Evolutionary conservation across 2,888 invertebrate genomes (phyloP), one percentile per base, ranked within the genome.

Genomic region (Myathropa florea): DNA sequence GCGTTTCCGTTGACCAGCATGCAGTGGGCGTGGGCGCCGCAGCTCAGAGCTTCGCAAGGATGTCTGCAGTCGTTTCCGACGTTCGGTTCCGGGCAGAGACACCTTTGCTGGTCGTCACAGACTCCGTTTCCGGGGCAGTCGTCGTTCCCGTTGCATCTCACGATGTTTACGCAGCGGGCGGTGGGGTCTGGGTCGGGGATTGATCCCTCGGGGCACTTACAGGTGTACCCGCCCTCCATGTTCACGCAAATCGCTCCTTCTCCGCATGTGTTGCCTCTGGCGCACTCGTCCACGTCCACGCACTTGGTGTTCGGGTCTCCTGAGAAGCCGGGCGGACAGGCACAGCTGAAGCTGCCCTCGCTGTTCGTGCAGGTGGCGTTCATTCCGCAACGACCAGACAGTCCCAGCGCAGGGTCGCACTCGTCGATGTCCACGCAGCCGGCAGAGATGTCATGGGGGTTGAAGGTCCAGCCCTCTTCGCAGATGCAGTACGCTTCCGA

Each of bases 391-490:
- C 96, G 94, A 68, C 97, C 97, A 64, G 95, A 96, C 0, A 96
- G 95, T 30, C 97, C 97, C 88, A 96, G 95, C 24, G 95, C 93
- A 70, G 94, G 93, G 90, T 97, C 97, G 91, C 98, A 98, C 93
- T 98, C 98, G 91, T 98, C 95, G 88, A 98, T 96, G 93, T 98
- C 98, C 82, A 97, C 94, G 91, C 98, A 98, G 80, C 98, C 98
- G 60, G 97, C 97, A 6, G 96, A 95, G 88, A 98, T 96, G 90
- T 98, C 97, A 76, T 94, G 95, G 0, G 98, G 98, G 93, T 98
- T 96, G 91, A 97, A 98, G 0, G 97, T 97, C 97, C 97, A 98
- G 0, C 98, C 98, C 81, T 97, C 97, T 91, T 98, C 97, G 91
- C 98, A 98, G 64, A 98, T 96, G 90, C 98, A 98, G 90, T 97